Base-by-base conservation (phyloP, 1,140 invertebrate species). In the Drosophila hydei region DNA sequence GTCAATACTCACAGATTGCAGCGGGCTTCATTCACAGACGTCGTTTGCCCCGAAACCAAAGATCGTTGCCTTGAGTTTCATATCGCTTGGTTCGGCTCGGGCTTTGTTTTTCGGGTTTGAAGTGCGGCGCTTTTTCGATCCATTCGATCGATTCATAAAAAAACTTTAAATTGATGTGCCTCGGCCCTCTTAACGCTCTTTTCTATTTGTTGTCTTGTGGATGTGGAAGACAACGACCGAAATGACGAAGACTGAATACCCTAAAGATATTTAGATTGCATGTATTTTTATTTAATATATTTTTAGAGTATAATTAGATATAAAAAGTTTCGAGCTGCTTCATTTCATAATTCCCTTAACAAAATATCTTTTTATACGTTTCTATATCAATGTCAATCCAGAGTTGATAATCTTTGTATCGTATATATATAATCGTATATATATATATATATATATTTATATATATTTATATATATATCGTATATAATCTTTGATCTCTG, bases 121-220 rank as follows among this genome's bases (percentile, higher is more conserved):
- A 70, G 77, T 70, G 54, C 68, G 58, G 80, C 69, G 70, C 80
- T 74, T 70, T 79, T 36, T 59, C 27, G 68, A 63, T 76, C 76
- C 71, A 54, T 69, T 72, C 75, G 68, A 68, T 72, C 75, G 73
- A 68, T 72, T 71, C 67, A 63, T 33, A 62, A 68, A 75, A 45
- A 14, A 83, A 74, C 81, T 77, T 54, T 47, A 75, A 87, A 87
- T 88, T 81, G 70, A 88, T 88, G 78, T 64, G 74, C 48, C 48
- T 5, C 25, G 11, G n/a, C 23, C 23, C n/a, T 36, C 18, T 19
- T 8, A 33, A 14, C 60, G 21, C 6, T 18, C 21, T 1, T 48
- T n/a, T 56, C 11, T 47, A 45, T 64, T 58, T 70, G 54, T 67
- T 65, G 64, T 33, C 30, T 33, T 33, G 30, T 11, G 30, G 30